Evolutionary conservation across 2,113 vertebrate species (phyloP), one percentile per base, ranked within the genome.

Genomic region (Colistium nudipinnis): DNA sequence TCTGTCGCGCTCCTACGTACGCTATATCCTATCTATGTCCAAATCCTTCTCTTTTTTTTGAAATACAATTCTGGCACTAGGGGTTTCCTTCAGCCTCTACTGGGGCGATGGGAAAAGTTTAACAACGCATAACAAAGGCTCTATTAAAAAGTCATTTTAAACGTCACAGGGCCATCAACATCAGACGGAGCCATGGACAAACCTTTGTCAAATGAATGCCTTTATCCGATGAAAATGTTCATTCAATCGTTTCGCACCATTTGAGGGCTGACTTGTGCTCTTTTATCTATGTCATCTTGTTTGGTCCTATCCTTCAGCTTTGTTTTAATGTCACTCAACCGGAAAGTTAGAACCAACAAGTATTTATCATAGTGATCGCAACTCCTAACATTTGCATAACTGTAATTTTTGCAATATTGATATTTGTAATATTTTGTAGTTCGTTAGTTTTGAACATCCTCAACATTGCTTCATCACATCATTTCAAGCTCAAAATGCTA

Each of bases 1-100:
- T 66, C 71, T 69, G 75, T 80, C 67, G 33, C 41, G 31, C 43
- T 49, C 28, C 49, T 44, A 51, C 82, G 53, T 56, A 41, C n/a
- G n/a, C n/a, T n/a, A n/a, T n/a, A n/a, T n/a, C n/a, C n/a, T n/a
- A n/a, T n/a, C n/a, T n/a, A n/a, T n/a, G n/a, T n/a, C n/a, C n/a
- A n/a, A n/a, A n/a, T n/a, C n/a, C n/a, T n/a, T n/a, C n/a, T 82
- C 80, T 82, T 54, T 56, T 22, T 36, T 56, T 61, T 39, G 76
- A 81, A 78, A 81, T 80, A 57, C 65, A 76, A 56, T 31, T 53
- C 33, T 53, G 49, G 47, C 31, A 59, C 45, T 25, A 6, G 17
- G 59, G 39, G 39, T 69, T 80, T 47, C 75, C 64, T 52, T 73
- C 30, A 70, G 70, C 28, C 70, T 72, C 39, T 20, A 19, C 55